A percentile compares a stretch with the other conserved stretches of the same genome.
These are phyloP conservation scores for Melanchra persicariae DNA, from an alignment of 2,888 invertebrate genomes.

Conservation along the genomic window DNA sequence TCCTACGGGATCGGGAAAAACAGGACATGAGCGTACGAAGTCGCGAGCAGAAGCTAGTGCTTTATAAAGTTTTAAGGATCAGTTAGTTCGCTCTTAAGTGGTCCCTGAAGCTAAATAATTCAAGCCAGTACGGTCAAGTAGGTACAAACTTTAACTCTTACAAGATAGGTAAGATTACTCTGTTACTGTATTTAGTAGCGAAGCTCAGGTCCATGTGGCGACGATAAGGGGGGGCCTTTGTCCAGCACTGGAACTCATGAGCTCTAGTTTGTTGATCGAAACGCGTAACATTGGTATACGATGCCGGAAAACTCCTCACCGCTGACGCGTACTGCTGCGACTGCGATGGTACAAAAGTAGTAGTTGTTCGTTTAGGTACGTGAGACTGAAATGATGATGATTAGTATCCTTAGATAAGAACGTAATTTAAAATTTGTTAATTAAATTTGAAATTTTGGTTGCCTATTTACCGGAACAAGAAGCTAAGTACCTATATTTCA, in stretches of 20 bases:
- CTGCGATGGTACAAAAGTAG: too few species aligned
- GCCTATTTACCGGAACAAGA: neutral
- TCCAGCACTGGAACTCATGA: neutral
- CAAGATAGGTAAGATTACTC: conserved; percentile 6
- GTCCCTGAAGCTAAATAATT: conserved; percentile 13
- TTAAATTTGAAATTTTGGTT: neutral
- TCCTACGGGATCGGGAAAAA: too few species aligned
- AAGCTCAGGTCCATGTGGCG: neutral
- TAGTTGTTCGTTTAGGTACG: too few species aligned
- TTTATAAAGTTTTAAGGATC: neutral
- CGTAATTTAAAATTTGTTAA: neutral
- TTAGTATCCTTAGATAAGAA: neutral
- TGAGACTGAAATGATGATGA: neutral
- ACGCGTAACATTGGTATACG: neutral
- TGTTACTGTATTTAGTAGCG: conserved; percentile 2
- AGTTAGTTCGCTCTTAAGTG: conserved; percentile 8
- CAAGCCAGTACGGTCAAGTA: conserved; percentile 10
- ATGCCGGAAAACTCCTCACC: too few species aligned
- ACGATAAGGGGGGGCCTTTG: neutral
- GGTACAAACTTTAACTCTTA: conserved; percentile 19
- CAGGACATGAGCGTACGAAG: too few species aligned
- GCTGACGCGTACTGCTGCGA: too few species aligned
- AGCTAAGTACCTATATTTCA: neutral
- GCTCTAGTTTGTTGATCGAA: neutral
- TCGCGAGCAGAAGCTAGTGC: neutral